Evolutionary conservation across 2,888 invertebrate species (phyloP), one percentile per base, ranked within the genome.

Genomic region (Megamerina dolium): DNA sequence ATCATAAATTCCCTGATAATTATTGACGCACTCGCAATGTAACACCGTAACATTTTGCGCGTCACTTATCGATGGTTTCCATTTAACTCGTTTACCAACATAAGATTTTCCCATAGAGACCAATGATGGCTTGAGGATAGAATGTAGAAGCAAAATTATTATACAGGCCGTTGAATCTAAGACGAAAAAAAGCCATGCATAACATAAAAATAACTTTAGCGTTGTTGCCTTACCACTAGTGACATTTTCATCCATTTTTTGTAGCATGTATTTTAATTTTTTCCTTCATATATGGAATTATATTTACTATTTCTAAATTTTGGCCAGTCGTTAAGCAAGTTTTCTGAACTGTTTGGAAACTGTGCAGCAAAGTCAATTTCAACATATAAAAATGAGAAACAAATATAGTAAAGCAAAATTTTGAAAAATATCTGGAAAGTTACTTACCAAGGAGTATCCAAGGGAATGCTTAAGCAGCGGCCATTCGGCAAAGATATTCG

Each of bases 11-110:
- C 33, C 20, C 3, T 39, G 36, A 20, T 27, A 47, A n/a, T 47
- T 43, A 10, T 41, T 34, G 12, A 43, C 31, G 2, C 17, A 9
- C 1, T 10, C 14, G 31, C 43, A 43, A 36, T 47, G 47, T 13
- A 47, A 2, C 14, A 48, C 26, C n/a, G 41, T 48, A 12, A 30
- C 42, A 19, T 37, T 41, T 42, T 45, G 45, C n/a, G 45, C 41
- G 33, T 45, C 45, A n/a, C 38, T 38, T 27, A 48, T 42, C 1
- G 48, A 39, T 21, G 48, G 48, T 26, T 48, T 48, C 39, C 42
- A 48, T 40, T 45, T 37, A 5, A 37, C 14, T 5, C 17, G 39
- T 20, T 47, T 47, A 8, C 27, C 37, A 1, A 29, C 30, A 31
- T n/a, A 36, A 21, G 8, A 1, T 17, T 37, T 5, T 4, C 20